Base-by-base conservation (phyloP, 2,888 invertebrate genomes). In the Drosophila anomalata region DNA sequence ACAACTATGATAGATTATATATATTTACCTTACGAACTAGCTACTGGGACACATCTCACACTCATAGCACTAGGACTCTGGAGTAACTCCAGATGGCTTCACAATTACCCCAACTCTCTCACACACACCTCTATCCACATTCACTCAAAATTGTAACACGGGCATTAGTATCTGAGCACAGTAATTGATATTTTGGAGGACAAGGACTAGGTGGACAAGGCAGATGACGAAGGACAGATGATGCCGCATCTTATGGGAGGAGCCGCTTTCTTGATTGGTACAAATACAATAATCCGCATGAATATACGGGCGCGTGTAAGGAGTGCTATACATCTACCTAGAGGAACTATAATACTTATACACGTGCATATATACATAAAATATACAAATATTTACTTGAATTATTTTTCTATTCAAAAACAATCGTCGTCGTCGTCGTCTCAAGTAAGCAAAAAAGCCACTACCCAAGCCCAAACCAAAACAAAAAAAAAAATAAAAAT, bases 331-430 rank as follows among this genome's bases (percentile, higher is more conserved):
- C 52, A 86, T 80, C 55, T 73, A 84, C 79, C 71, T 77, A 79
- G 79, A 68, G 68, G 78, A 80, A 78, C 83, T 20, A 79, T 78
- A 85, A 79, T 67, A 85, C 75, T 85, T 82, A 84, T 87, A 87
- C 75, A 81, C 74, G 53, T 48, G 62, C 61, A 58, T 48, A 85
- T 75, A 85, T 75, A 77, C 67, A 82, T 74, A 89, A 82, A 73
- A 89, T 66, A 65, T 76, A 84, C 65, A 87, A 80, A 79, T 85
- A 79, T 77, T 82, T 85, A 86, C 87, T 83, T 81, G 73, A 83
- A 83, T 88, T 84, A 84, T 84, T 84, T 84, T 84, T 84, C 85
- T 84, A 84, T 84, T 84, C 77, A 85, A 86, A 83, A 67, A 86
- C 36, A 36, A 74, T 76, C 87, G 84, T 63, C 70, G 75, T 47